Evolutionary conservation across 2,888 invertebrate species (phyloP).

Genomic region (Mongoloraphidia duomilia): DNA sequence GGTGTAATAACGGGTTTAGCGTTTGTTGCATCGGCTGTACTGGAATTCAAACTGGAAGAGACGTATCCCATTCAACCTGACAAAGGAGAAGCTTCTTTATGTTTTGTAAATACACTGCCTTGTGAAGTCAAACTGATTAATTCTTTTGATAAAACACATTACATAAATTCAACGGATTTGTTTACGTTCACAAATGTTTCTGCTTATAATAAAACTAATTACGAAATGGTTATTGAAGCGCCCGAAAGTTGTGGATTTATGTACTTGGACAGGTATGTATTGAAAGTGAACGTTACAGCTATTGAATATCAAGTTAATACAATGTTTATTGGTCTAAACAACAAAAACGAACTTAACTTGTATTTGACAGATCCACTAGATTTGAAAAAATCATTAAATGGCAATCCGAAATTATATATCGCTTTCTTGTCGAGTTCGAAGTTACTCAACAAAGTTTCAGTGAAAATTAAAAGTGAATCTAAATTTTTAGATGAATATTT

Average conservation of each 20-base stretch:
- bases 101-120: slow-evolving; percentile 46
- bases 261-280: slow-evolving; percentile 19
- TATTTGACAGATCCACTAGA: slow-evolving; percentile 42
- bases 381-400: slow-evolving; percentile 42
- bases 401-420: slow-evolving; percentile 41
- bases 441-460: slow-evolving; percentile 23
- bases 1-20: slow-evolving; percentile 49
- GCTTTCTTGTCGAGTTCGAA: slow-evolving; percentile 24
- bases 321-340: slow-evolving; percentile 25
- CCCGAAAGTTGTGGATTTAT: slow-evolving; percentile 24
- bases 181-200: slow-evolving; percentile 24
- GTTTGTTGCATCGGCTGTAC: slow-evolving; percentile 44
- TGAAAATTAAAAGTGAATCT: slow-evolving; percentile 21
- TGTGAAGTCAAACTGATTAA: slow-evolving; percentile 35
- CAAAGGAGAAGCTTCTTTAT: slow-evolving; percentile 33
- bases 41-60: slow-evolving; percentile 18
- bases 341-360: slow-evolving; percentile 32
- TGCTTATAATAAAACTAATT: slow-evolving; percentile 22
- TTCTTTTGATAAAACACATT: slow-evolving; percentile 21
- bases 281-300: slow-evolving; percentile 19
- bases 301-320: slow-evolving; percentile 27
- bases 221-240: slow-evolving; percentile 24
- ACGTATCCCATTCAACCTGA: slow-evolving; percentile 30
- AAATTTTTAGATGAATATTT: slow-evolving; percentile 39
- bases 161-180: slow-evolving; percentile 22